These are phyloP conservation scores for Centrocercus urophasianus DNA, from an alignment of 2,113 vertebrate species.

Conservation along the genomic window DNA sequence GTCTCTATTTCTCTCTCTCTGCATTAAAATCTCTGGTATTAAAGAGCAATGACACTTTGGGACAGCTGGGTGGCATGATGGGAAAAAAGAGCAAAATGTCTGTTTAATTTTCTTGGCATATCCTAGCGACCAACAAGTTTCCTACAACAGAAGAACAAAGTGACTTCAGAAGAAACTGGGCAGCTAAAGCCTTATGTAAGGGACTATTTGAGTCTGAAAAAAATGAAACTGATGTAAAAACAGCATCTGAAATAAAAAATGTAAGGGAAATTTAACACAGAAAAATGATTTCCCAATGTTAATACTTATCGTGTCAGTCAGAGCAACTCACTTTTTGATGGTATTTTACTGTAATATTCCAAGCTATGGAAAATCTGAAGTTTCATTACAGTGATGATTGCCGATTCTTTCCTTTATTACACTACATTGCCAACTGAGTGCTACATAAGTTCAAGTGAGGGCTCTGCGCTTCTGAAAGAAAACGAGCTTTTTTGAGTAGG, in stretches of 20 bases:
- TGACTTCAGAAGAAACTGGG: constrained; percentile 6
- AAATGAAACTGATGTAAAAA: not conserved
- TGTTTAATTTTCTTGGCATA: constrained; percentile 41
- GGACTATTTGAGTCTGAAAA: not conserved
- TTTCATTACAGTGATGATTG: not conserved
- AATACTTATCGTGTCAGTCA: constrained; percentile 1
- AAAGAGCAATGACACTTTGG: constrained; percentile 18
- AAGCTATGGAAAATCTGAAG: not conserved
- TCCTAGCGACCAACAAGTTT: constrained; percentile 21
- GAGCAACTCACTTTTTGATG: not conserved
- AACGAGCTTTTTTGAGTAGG: not conserved
- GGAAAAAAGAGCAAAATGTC: constrained; percentile 17
- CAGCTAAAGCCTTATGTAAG: constrained; percentile 20
- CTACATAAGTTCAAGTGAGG: not conserved
- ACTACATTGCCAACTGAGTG: not conserved
- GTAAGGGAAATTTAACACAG: not conserved
- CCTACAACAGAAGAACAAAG: constrained; percentile 20
- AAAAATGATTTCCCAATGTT: not conserved
- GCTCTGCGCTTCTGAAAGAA: not conserved
- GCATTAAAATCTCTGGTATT: constrained; percentile 12
- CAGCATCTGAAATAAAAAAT: not conserved
- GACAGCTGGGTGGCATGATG: constrained; percentile 26
- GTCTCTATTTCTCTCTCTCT: constrained; percentile 34
- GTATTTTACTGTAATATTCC: constrained; percentile 27
- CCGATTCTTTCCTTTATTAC: not conserved